Evolutionary conservation across 2,888 invertebrate species (phyloP), one percentile per base, ranked within the genome.

Genomic region (Pristionchus japonicus): DNA sequence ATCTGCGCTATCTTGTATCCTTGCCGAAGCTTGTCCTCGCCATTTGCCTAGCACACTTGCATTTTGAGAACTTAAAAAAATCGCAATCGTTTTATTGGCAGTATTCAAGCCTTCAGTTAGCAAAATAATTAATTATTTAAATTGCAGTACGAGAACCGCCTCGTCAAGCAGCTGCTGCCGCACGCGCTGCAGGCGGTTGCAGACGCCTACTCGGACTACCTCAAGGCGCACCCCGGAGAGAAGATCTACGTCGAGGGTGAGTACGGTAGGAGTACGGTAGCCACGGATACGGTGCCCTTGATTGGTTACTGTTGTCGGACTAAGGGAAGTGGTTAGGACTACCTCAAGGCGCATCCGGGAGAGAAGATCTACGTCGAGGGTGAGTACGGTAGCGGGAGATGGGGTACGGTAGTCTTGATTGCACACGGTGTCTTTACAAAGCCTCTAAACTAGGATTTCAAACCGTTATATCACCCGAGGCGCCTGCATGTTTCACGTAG

Each of bases 141-240:
- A 20, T 74, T 74, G 23, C 86, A 86, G 86, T 34, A 86, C 47
- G 86, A 67, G 67, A 67, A 43, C 34, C 67, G 67, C 0, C 67
- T 86, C 27, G 15, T 17, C 6, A 40, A 67, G 86, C 43, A 64
- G 64, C 67, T 86, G 64, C 64, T 86, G 6, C 86, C 86, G 27
- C 31, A 86, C 31, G 86, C 86, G 20, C 47, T 13, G 9, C 43
- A 47, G 43, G 86, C 49, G 11, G 67, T 86, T 37, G 67, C 43
- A 9, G 31, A 67, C 37, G 67, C 86, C 0, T 67, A 67, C 20
- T 13, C 13, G 6, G 31, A 9, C n/a, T 67, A 17, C 43, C 64
- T 27, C 27, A 17, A 23, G 43, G 67, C 27, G 15, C 40, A 86
- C 40, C 31, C 43, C 1, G 86, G 31, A 3, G 43, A 43, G 34